Percentiles rank a stretch among this genome's conserved stretches.
phyloP scores from a whole-genome alignment of 2,113 vertebrate species.

The Vimba vimba region DNA sequence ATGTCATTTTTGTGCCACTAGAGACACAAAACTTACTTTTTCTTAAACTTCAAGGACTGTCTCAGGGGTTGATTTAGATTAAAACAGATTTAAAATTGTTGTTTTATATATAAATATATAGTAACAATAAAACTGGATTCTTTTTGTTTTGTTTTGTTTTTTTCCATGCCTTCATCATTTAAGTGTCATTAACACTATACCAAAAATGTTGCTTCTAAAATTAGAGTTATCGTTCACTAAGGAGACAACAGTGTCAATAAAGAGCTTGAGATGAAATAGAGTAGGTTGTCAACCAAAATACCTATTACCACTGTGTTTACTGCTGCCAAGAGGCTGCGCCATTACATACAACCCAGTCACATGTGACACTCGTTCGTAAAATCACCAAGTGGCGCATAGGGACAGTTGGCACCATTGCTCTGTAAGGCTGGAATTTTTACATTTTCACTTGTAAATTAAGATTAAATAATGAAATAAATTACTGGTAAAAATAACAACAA shows the following conservation, averaged over 20 bases:
- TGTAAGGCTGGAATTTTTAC: no score
- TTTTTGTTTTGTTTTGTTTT: no score
- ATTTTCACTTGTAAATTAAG: no score
- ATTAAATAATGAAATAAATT: no score
- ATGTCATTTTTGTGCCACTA: not conserved
- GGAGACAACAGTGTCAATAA: not conserved
- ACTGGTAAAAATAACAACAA: no score
- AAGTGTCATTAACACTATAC: no score
- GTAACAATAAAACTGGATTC: not conserved
- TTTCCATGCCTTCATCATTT: no score
- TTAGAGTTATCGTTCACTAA: not conserved
- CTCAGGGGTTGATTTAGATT: not conserved
- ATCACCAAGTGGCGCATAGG: not conserved
- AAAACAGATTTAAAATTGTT: not conserved
- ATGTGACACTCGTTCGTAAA: not conserved
- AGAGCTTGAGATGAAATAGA: not conserved
- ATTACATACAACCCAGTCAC: not conserved
- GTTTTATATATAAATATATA: not conserved
- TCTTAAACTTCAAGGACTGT: not conserved
- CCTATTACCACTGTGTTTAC: not conserved
- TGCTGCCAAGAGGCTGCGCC: not conserved
- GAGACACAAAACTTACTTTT: not conserved
- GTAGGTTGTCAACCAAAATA: no score
- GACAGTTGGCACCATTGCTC: no score
- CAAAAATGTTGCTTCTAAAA: no score